phyloP scores from a whole-genome alignment of 1,140 invertebrate genomes.

The Varroa destructor region DNA sequence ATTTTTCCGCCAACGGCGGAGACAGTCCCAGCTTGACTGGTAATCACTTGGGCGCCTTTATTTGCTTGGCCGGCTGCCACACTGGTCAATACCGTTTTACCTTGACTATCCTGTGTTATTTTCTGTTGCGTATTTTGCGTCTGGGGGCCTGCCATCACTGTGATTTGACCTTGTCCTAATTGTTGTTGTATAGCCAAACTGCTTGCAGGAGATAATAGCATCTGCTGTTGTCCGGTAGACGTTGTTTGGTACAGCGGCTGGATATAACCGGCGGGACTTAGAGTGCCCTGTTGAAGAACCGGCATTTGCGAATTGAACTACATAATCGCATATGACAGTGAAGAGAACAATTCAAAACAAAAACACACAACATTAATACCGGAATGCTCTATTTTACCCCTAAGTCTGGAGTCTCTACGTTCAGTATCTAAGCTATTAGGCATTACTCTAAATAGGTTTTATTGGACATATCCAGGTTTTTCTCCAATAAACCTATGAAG shows the following conservation, averaged over 20 bases:
- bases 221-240: background rate
- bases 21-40: background rate
- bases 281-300: slow-evolving; percentile 5
- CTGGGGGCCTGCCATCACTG: background rate
- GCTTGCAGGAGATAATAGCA: slow-evolving; percentile 1
- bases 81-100: background rate
- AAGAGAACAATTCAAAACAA: background rate
- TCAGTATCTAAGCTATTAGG: too few relatives aligned
- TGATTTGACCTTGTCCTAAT: background rate
- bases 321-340: background rate
- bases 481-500: too few relatives aligned
- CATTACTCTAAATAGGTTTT: too few relatives aligned
- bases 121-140: slow-evolving; percentile 16
- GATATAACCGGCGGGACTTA: background rate
- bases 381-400: too few relatives aligned
- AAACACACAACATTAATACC: background rate
- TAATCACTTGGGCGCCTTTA: background rate
- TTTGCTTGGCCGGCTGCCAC: background rate
- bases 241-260: background rate
- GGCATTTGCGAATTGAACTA: slow-evolving; percentile 19
- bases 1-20: too few relatives aligned
- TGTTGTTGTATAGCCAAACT: slow-evolving; percentile 11
- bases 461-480: too few relatives aligned
- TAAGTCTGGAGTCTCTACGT: too few relatives aligned
- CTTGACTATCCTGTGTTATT: background rate